Percentiles rank a stretch among this genome's conserved stretches.
phyloP scores from a whole-genome alignment of 2,797 vertebrate genomes.

The Megalops cyprinoides region DNA sequence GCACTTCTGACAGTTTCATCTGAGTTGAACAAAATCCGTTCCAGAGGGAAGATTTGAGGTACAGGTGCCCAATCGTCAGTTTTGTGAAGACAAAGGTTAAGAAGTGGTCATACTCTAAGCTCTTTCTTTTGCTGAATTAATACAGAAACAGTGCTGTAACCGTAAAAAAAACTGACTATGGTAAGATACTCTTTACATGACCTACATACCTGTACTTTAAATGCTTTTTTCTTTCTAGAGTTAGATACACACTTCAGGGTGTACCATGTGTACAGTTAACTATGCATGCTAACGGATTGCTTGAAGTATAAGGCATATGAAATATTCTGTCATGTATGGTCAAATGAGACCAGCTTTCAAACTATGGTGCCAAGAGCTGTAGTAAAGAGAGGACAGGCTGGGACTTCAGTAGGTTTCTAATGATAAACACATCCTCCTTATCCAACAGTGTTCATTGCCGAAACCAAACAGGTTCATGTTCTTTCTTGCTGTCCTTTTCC shows the following conservation, averaged over 20 bases:
- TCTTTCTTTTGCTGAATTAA: not conserved
- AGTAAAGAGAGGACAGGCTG: not conserved
- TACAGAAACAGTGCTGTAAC: not conserved
- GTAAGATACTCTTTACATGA: not conserved
- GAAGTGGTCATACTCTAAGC: not conserved
- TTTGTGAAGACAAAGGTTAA: not conserved
- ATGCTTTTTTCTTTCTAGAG: not conserved
- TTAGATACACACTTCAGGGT: not conserved
- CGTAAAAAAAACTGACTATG: not conserved
- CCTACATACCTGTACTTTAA: not conserved
- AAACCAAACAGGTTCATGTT: not conserved
- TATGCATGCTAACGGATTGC: not conserved
- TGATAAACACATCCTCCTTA: not conserved
- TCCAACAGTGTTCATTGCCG: not conserved
- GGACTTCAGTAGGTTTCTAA: slow-evolving; percentile 7
- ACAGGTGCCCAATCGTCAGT: not conserved
- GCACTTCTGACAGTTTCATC: not conserved
- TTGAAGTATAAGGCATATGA: not conserved
- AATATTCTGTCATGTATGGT: not conserved
- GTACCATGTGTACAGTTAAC: not conserved
- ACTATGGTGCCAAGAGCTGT: not conserved
- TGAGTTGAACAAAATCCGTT: not conserved
- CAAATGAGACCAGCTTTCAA: not conserved
- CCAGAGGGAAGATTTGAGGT: not conserved
- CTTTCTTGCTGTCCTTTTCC: not conserved